Conservation (phyloP, 2,797 vertebrate species). For the Luscinia megarhynchos region DNA sequence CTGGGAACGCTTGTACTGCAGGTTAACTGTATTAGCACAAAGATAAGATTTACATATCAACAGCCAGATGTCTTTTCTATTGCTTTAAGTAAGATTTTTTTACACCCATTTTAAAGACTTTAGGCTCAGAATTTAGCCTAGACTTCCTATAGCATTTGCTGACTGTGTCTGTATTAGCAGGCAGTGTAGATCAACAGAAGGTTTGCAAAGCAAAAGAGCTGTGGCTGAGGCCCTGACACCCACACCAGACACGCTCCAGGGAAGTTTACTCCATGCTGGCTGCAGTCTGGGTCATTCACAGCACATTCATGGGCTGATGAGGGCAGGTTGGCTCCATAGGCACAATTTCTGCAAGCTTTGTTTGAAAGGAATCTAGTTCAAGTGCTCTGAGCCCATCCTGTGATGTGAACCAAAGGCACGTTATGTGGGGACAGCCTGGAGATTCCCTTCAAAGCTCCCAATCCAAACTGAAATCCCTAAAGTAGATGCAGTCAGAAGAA, state of each 20-base stretch:
- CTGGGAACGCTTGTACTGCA: background rate
- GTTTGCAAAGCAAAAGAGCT: background rate
- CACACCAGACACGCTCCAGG: background rate
- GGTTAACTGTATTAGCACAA: background rate
- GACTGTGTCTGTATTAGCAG: background rate
- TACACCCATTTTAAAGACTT: background rate
- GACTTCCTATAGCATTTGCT: background rate
- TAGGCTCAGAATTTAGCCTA: background rate
- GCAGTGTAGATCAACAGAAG: background rate
- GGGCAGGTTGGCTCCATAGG: background rate
- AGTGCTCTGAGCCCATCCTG: background rate
- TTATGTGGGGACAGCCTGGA: background rate
- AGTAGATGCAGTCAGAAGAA: background rate
- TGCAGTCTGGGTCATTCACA: background rate
- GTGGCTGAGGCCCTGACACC: background rate
- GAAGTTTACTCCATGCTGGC: background rate
- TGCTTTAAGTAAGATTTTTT: background rate
- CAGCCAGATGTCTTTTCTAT: background rate
- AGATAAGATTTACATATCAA: slow-evolving; percentile 1
- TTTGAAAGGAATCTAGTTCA: background rate
- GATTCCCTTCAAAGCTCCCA: background rate
- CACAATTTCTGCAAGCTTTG: background rate
- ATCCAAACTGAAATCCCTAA: background rate
- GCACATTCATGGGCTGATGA: background rate
- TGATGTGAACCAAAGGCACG: background rate